These are phyloP conservation scores for Xanthia icteritia DNA, from an alignment of 2,888 invertebrate species.

Conservation along the genomic window DNA sequence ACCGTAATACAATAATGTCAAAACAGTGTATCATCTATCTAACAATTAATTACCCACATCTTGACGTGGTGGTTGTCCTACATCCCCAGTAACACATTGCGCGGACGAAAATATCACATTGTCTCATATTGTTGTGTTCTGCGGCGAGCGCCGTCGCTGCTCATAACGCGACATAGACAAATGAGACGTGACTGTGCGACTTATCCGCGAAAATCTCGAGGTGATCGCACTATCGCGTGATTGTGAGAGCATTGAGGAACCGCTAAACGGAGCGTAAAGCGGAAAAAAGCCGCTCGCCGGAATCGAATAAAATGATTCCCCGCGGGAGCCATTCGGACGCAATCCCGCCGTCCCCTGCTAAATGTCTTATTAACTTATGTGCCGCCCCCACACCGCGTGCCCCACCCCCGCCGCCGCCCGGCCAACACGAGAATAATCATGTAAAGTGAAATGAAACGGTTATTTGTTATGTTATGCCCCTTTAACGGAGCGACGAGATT, in stretches of 20 bases:
- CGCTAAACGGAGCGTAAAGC: constrained; percentile 90
- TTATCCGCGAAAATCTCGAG: constrained; percentile 63
- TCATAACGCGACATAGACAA: constrained; percentile 78
- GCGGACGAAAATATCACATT: constrained; percentile 69
- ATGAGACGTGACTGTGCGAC: constrained; percentile 78
- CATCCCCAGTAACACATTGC: constrained; percentile 74
- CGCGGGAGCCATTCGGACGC: constrained; percentile 93
- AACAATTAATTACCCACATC: constrained; percentile 47
- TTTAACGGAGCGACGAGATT: constrained; percentile 83
- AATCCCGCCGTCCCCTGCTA: constrained; percentile 91
- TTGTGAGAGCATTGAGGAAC: constrained; percentile 81
- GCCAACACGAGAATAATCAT: constrained; percentile 89
- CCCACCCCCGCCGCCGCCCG: constrained; percentile 73
- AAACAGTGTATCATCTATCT: constrained; percentile 25
- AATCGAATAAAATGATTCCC: constrained; percentile 94
- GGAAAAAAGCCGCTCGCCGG: constrained; percentile 90
- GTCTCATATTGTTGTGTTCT: constrained; percentile 72
- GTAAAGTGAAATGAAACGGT: constrained; percentile 91
- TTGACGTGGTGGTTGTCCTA: constrained; percentile 66
- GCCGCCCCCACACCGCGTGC: constrained; percentile 78
- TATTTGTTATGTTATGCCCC: constrained; percentile 89
- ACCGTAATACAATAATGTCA: constrained; percentile 24
- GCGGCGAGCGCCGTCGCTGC: constrained; percentile 79
- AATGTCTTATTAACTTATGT: constrained; percentile 91
- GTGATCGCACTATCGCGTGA: constrained; percentile 76